Conservation (phyloP, 2,888 invertebrate genomes). For the Melinaea marsaeus region DNA sequence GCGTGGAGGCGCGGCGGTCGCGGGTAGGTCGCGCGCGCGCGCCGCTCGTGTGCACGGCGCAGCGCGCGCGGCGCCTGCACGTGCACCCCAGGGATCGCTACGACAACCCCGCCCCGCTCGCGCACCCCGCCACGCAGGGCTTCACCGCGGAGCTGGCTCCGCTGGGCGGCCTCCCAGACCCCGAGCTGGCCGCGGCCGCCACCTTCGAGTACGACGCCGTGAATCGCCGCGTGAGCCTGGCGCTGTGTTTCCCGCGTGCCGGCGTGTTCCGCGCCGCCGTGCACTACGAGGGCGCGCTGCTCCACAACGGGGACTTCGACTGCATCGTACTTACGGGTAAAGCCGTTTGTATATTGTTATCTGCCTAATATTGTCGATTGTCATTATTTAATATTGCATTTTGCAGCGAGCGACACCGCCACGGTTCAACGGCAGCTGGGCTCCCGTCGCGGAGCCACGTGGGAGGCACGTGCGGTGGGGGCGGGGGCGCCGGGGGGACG, state of each 20-base stretch:
- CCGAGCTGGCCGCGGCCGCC: slow-evolving; percentile 76
- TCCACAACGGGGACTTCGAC: slow-evolving; percentile 94
- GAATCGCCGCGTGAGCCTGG: slow-evolving; percentile 86
- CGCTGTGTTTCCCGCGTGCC: slow-evolving; percentile 86
- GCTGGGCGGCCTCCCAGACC: slow-evolving; percentile 74
- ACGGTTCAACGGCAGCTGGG: slow-evolving; percentile 92
- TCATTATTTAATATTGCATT: background rate
- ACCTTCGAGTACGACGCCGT: slow-evolving; percentile 86
- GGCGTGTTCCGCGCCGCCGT: slow-evolving; percentile 91
- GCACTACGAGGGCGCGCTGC: slow-evolving; percentile 83
- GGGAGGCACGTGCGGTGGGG: slow-evolving; percentile 81
- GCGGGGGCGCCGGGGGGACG: slow-evolving; percentile 62
- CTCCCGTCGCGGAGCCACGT: slow-evolving; percentile 90
- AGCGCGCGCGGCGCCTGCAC: slow-evolving; percentile 85
- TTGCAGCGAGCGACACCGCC: slow-evolving; percentile 79
- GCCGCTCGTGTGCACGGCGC: slow-evolving; percentile 85
- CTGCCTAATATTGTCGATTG: background rate
- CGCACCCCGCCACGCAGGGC: slow-evolving; percentile 46
- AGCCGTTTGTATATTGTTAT: slow-evolving; percentile 37
- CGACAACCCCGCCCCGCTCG: slow-evolving; percentile 80
- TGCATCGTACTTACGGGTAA: slow-evolving; percentile 93
- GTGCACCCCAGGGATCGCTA: slow-evolving; percentile 95
- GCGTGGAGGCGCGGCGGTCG: slow-evolving; percentile 74
- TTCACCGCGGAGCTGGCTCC: slow-evolving; percentile 75
- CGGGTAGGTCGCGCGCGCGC: slow-evolving; percentile 36